Evolutionary conservation across 2,797 vertebrate genomes (phyloP), one percentile per base, ranked within the genome.

Genomic region (Tragelaphus eurycerus): DNA sequence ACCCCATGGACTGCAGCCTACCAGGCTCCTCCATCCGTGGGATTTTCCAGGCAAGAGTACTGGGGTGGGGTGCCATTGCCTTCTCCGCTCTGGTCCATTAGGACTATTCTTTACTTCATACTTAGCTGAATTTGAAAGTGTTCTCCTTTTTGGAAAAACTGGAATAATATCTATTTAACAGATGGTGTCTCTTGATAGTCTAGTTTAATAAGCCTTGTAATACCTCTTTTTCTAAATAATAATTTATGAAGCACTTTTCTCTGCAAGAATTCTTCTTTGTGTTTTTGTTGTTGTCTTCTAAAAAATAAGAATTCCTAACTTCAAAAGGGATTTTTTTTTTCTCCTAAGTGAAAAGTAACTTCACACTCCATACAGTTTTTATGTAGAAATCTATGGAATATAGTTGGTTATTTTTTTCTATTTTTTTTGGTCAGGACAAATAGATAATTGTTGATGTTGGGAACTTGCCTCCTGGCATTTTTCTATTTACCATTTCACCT

Each of bases 251-350:
- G 27, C 7, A 88, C 17, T 48, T 71, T 88, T 81, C 34, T 76
- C 29, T 76, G 31, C 14, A 55, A 86, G 21, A 60, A 81, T 89
- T 93, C 7, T 86, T 91, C 11, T 81, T 97, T 67, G 14, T 85
- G 64, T 55, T 96, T 97, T 92, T 89, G 76, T 79, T 86, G 38
- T 71, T 95, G 52, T 3, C 50, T 87, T 90, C 89, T 78, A 96
- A 76, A 87, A 82, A 93, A 31, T 46, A 94, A 86, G 55, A 95
- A 62, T 67, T 86, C n/a, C 31, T 81, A 27, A 54, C 16, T 31
- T 23, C 23, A 64, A 94, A 87, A 82, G 5, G 3, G 15, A 2
- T 52, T 21, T 64, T 25, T 48, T 48, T 48, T 74, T 48, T 86
- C 25, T 84, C 89, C 74, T 60, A 64, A 71, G 38, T 38, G 48